Evolutionary conservation across 1,140 invertebrate species (phyloP).

Genomic region (Zaprionus tsacasi): DNA sequence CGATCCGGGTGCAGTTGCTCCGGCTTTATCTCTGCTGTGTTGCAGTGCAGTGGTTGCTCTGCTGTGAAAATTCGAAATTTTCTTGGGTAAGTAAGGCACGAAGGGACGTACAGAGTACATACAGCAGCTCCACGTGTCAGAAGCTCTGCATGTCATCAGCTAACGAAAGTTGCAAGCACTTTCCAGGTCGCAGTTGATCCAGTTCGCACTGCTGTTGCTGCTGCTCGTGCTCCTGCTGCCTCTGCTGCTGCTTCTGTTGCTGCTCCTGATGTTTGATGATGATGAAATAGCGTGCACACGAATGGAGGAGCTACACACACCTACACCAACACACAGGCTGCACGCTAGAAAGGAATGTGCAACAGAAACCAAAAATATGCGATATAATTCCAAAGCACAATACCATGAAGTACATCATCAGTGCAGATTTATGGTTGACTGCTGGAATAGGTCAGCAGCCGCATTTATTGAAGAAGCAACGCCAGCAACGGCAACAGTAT

Average conservation of each 20-base stretch:
- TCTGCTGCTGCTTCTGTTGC: slow-evolving; percentile 32
- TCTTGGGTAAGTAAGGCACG: slow-evolving; percentile 35
- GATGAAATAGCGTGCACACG: slow-evolving; percentile 76
- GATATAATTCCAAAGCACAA: slow-evolving; percentile 82
- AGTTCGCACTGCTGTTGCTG: slow-evolving; percentile 14
- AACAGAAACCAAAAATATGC: slow-evolving; percentile 83
- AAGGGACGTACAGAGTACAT: not conserved
- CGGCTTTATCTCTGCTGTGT: not conserved
- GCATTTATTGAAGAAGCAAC: slow-evolving; percentile 73
- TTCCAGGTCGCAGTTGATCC: slow-evolving; percentile 34
- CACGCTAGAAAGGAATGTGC: slow-evolving; percentile 79
- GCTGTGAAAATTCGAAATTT: slow-evolving; percentile 48
- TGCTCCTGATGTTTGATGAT: slow-evolving; percentile 70
- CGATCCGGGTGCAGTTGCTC: slow-evolving; percentile 3
- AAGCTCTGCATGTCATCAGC: slow-evolving; percentile 70
- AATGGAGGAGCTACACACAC: slow-evolving; percentile 47
- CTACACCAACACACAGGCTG: not conserved
- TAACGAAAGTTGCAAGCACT: slow-evolving; percentile 58
- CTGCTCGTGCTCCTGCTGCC: not conserved
- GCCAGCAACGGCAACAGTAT: slow-evolving; percentile 21
- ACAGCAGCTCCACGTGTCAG: slow-evolving; percentile 10
- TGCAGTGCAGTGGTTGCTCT: slow-evolving; percentile 10
- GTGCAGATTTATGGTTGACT: slow-evolving; percentile 82
- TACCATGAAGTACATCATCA: slow-evolving; percentile 82
- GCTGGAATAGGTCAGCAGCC: slow-evolving; percentile 80